A percentile compares a stretch with the other conserved stretches of the same genome.
Conservation (phyloP, 2,113 vertebrate genomes). For the Toxotes jaculatrix region DNA sequence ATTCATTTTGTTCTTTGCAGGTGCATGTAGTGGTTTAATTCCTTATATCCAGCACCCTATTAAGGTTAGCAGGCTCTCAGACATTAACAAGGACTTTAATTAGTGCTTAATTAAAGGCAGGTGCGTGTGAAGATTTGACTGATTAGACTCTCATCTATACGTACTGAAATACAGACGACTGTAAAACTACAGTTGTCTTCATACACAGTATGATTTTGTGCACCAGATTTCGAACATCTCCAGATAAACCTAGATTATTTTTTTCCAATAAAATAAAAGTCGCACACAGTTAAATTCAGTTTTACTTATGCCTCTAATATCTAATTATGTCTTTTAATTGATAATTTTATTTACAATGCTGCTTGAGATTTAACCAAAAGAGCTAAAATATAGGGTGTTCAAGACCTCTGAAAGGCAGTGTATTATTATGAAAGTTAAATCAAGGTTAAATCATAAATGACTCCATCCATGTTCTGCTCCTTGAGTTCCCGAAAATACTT, state of each 20-base stretch:
- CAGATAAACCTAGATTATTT: background rate
- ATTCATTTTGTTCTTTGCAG: background rate
- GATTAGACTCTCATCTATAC: background rate
- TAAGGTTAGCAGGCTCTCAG: constrained; percentile 18
- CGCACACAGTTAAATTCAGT: constrained; percentile 33
- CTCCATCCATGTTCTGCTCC: constrained; percentile 16
- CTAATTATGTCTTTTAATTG: constrained; percentile 15
- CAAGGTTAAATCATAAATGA: constrained; percentile 36
- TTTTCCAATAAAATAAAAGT: constrained; percentile 33
- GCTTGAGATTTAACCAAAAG: constrained; percentile 41
- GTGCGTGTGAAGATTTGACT: background rate
- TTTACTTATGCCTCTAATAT: background rate
- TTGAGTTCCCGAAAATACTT: constrained; percentile 63
- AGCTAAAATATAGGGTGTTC: constrained; percentile 51
- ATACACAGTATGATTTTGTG: constrained; percentile 27
- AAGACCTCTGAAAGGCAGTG: constrained; percentile 60
- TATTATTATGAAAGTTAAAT: constrained; percentile 45
- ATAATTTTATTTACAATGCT: constrained; percentile 46
- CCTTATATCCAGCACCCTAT: constrained; percentile 2
- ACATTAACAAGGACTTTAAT: constrained; percentile 1
- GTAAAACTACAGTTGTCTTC: background rate
- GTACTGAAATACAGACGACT: constrained; percentile 24
- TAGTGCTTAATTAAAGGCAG: constrained; percentile 15
- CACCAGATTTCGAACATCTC: constrained; percentile 10
- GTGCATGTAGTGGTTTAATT: background rate